Conservation (phyloP, 2,797 vertebrate genomes). For the Pseudochirops cupreus region DNA sequence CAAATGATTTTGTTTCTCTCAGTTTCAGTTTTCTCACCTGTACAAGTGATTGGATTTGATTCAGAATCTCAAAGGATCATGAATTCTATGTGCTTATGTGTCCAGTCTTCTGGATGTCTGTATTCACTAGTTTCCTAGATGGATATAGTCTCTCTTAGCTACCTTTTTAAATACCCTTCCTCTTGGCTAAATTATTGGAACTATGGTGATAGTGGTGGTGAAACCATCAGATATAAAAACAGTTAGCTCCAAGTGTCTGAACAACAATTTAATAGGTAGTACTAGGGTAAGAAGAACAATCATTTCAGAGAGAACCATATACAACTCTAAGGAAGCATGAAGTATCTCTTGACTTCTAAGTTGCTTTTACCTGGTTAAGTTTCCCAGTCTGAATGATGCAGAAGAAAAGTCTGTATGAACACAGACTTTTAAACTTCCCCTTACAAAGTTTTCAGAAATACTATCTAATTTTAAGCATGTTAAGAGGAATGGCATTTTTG, state of each 20-base stretch:
- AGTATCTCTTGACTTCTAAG: not conserved
- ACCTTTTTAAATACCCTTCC: not conserved
- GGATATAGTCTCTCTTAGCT: not conserved
- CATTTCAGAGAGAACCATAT: not conserved
- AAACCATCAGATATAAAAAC: not conserved
- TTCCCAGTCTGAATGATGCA: not conserved
- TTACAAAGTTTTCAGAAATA: not conserved
- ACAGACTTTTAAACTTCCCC: not conserved
- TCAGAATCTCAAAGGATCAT: not conserved
- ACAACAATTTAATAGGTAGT: not conserved
- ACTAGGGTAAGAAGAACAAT: not conserved
- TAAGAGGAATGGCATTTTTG: conserved; percentile 48
- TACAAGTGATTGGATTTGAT: not conserved
- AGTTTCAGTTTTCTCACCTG: not conserved
- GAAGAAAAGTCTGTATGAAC: not conserved
- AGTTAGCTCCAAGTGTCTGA: not conserved
- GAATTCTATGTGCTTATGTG: not conserved
- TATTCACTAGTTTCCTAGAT: not conserved
- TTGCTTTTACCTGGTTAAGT: not conserved
- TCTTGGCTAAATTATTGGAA: not conserved
- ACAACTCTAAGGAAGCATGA: not conserved
- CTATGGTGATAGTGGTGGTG: not conserved
- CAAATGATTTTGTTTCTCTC: not conserved
- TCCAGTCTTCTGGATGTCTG: not conserved
- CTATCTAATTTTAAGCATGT: not conserved